Evolutionary conservation across 2,113 vertebrate species (phyloP).

Genomic region (Rallus limicola): DNA sequence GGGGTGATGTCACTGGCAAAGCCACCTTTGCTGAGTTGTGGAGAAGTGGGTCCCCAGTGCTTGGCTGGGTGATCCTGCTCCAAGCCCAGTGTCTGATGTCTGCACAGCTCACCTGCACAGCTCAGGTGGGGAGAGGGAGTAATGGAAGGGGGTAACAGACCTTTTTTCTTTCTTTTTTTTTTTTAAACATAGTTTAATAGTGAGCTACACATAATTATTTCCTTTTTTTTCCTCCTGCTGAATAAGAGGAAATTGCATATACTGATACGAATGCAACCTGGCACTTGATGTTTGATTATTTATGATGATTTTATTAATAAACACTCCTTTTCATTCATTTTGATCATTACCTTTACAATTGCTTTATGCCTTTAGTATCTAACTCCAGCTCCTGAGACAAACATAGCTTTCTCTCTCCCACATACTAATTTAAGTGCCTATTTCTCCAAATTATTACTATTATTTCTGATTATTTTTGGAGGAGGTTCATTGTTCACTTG

Average conservation of each 20-base stretch:
- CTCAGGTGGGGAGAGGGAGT: rapidly evolving
- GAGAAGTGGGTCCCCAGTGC: background rate
- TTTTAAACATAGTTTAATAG: background rate
- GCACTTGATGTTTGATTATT: background rate
- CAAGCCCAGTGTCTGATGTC: rapidly evolving
- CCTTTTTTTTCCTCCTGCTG: background rate
- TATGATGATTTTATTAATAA: background rate
- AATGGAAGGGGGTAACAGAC: background rate
- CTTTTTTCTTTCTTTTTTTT: background rate
- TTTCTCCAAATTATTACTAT: background rate
- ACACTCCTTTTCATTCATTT: background rate
- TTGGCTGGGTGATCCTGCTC: background rate
- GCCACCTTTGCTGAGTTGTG: background rate
- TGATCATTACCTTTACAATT: background rate
- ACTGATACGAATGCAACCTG: background rate
- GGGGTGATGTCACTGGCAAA: background rate
- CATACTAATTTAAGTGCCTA: background rate
- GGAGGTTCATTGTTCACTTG: background rate
- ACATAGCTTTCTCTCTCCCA: background rate
- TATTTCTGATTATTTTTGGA: background rate
- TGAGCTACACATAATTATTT: background rate
- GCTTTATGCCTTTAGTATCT: background rate
- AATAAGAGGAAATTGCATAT: background rate
- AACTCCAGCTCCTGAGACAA: background rate
- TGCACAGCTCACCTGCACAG: background rate